phyloP scores from a whole-genome alignment of 2,888 invertebrate species.

The Eudiplozoon nipponicum region DNA sequence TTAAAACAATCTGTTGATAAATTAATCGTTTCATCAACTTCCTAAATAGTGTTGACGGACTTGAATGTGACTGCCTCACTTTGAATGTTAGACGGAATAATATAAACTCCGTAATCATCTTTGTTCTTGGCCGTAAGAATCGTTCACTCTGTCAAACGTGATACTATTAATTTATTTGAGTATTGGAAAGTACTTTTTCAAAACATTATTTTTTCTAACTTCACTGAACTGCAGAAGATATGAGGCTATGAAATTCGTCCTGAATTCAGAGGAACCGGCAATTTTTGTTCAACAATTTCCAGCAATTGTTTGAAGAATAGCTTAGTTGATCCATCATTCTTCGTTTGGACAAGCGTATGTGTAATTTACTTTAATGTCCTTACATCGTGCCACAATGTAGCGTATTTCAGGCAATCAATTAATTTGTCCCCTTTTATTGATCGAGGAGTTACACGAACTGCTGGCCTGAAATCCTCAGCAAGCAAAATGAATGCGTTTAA shows the following conservation, averaged over 20 bases:
- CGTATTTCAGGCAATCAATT: conserved; percentile 16
- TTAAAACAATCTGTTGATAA: conserved; percentile 18
- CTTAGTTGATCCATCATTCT: conserved; percentile 4
- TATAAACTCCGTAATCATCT: conserved; percentile 14
- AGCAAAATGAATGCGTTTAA: conserved; percentile 15
- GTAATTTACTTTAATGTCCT: conserved; percentile 2
- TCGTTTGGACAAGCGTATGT: too few species aligned
- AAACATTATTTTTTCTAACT: too few species aligned
- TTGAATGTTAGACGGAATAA: conserved; percentile 9
- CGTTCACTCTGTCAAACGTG: conserved; percentile 10
- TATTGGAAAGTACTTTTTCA: too few species aligned
- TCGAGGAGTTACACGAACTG: conserved; percentile 15
- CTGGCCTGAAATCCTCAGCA: conserved; percentile 17
- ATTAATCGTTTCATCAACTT: conserved; percentile 17
- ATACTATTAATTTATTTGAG: too few species aligned
- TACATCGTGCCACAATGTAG: conserved; percentile 16
- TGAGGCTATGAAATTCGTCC: conserved; percentile 4
- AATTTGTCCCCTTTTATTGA: conserved; percentile 14
- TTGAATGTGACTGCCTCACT: conserved; percentile 1
- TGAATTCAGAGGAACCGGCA: conserved; percentile 4
- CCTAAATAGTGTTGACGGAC: conserved; percentile 16
- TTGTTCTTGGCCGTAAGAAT: conserved; percentile 12
- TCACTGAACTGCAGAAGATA: conserved; percentile 3
- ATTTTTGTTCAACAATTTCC: conserved; percentile 11
- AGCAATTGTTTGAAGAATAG: conserved; percentile 7